Evolutionary conservation across 2,113 vertebrate species (phyloP).

Genomic region (Myiozetetes cayanensis): DNA sequence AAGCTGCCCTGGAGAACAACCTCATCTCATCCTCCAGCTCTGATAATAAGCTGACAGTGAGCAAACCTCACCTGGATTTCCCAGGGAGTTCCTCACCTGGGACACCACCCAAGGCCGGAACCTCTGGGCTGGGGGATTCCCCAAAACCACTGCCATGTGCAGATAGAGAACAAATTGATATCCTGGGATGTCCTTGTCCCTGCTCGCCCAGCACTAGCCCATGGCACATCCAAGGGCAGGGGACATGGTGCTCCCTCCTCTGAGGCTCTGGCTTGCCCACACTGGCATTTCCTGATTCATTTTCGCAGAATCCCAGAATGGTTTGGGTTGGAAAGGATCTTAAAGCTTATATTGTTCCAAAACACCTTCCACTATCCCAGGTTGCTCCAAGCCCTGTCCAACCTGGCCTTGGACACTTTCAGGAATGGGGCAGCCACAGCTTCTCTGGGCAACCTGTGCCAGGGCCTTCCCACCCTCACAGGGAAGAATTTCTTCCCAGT

Average conservation of each 20-base stretch:
- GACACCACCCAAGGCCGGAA: accelerated
- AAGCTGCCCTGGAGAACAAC: not conserved
- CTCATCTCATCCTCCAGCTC: not conserved
- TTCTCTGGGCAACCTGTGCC: not conserved
- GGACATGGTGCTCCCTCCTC: not conserved
- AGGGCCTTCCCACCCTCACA: not conserved
- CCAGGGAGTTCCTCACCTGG: not conserved
- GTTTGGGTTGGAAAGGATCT: not conserved
- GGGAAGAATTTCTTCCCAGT: not conserved
- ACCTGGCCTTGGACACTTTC: not conserved
- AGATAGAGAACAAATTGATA: not conserved
- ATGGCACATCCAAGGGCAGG: not conserved
- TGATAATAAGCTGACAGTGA: not conserved
- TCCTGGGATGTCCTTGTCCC: not conserved
- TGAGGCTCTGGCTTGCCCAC: not conserved
- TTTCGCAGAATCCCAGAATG: not conserved
- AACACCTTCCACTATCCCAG: not conserved
- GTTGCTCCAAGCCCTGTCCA: not conserved
- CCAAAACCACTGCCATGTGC: accelerated
- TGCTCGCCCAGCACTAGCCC: not conserved
- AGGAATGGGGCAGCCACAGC: not conserved
- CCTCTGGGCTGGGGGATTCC: not conserved
- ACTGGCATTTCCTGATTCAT: not conserved
- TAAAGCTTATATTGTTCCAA: not conserved
- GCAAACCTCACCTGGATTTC: not conserved